Conservation (phyloP, 2,888 invertebrate genomes). For the Chesias legatella region DNA sequence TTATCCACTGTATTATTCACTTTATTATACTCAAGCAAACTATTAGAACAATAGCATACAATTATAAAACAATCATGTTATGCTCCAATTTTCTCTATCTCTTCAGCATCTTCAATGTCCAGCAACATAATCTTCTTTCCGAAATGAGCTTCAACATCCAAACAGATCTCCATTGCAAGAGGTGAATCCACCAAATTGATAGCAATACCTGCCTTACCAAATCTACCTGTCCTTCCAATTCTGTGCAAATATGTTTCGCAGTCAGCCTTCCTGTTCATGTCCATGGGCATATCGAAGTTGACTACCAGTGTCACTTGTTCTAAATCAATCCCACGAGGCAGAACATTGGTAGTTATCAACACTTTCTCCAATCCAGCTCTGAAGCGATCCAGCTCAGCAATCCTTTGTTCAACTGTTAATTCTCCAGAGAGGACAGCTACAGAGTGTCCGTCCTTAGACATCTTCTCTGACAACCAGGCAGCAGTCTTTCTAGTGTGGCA, state of each 20-base stretch:
- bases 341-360: constrained; percentile 94
- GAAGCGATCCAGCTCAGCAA: constrained; percentile 94
- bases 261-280: constrained; percentile 89
- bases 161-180: constrained; percentile 85
- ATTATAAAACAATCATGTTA: constrained; percentile 39
- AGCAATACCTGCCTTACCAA: constrained; percentile 97
- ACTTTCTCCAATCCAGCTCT: constrained; percentile 96
- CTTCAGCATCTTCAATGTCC: constrained; percentile 95
- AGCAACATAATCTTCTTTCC: constrained; percentile 90
- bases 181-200: constrained; percentile 96
- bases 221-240: constrained; percentile 98
- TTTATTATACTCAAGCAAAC: constrained; percentile 14
- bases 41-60: constrained; percentile 14
- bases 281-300: constrained; percentile 97
- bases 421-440: constrained; percentile 97
- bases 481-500: constrained; percentile 96
- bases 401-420: constrained; percentile 94
- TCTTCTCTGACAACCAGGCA: constrained; percentile 92
- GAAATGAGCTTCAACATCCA: constrained; percentile 92
- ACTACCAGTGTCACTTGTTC: constrained; percentile 99
- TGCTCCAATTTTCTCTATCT: constrained; percentile 93
- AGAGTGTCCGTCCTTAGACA: constrained; percentile 95
- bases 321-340: constrained; percentile 96
- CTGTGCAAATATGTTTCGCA: constrained; percentile 99
- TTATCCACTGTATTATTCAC: too few species aligned